These are phyloP conservation scores for Artemia sinica DNA, from an alignment of 2,888 invertebrate species.

Conservation along the genomic window DNA sequence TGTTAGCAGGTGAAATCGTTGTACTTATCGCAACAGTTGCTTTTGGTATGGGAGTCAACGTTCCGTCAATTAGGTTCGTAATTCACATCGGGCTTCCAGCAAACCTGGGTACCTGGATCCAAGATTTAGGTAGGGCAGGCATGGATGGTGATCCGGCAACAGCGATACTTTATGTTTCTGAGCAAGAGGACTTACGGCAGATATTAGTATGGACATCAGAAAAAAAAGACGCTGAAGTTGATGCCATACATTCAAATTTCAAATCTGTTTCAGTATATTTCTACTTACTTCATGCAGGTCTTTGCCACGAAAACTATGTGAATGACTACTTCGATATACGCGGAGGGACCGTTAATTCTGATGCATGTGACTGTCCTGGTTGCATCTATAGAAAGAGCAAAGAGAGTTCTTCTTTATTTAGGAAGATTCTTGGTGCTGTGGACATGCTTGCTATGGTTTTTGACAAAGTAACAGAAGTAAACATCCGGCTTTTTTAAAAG, in stretches of 20 bases:
- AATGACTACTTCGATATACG: no score
- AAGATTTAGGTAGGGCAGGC: slow-evolving; percentile 16
- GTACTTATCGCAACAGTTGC: slow-evolving; percentile 17
- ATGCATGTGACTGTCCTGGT: no score
- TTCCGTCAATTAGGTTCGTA: slow-evolving; percentile 16
- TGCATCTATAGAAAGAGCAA: no score
- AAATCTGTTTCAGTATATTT: no score
- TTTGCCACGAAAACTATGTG: no score
- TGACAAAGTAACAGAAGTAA: no score
- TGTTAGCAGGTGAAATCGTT: slow-evolving; percentile 1
- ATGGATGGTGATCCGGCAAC: background rate
- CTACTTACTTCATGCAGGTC: no score
- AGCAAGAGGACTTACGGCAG: background rate
- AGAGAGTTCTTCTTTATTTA: no score
- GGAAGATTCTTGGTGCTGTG: no score
- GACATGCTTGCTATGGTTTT: no score
- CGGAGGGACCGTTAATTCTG: no score
- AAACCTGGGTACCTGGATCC: slow-evolving; percentile 14
- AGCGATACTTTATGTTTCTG: background rate
- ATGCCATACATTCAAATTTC: background rate
- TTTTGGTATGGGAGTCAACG: slow-evolving; percentile 18
- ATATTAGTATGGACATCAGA: background rate
- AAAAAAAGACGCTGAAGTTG: background rate
- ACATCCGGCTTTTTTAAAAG: no score
- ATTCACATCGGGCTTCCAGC: slow-evolving; percentile 16